Evolutionary conservation across 2,113 vertebrate genomes (phyloP), one percentile per base, ranked within the genome.

Genomic region (Merops nubicus): DNA sequence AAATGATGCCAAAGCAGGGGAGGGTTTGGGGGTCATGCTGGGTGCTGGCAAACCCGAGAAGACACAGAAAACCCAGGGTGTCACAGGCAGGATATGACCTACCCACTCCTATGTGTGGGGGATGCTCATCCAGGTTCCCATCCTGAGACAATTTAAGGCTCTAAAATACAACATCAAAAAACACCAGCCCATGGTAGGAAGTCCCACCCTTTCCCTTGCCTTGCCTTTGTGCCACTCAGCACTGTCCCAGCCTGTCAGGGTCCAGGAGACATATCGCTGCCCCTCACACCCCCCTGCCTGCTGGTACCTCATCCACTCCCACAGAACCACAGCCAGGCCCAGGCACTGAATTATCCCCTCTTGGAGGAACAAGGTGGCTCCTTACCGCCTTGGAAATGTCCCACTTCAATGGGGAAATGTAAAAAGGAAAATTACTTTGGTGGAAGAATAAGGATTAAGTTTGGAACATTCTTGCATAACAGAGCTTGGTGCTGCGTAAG

Each of bases 271-370:
- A 25, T 1, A 4, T 20, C 26, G 19, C 48, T 48, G 21, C 26
- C 15, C 43, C 36, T 76, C 1, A 0, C 21, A 50, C 15, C 5
- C 48, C 42, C 18, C 23, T 82, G 67, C 43, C 47, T n/a, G 38
- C 43, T 42, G 62, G 6, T 50, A 7, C 17, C 62, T 60, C 34
- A 36, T 3, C 43, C 5, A 15, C 34, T 59, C 12, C 36, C 28
- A 18, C 42, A 76, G 54, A 82, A 76, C 48, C 0, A 2, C 40
- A 26, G 33, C 0, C 0, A 21, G 26, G 36, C 25, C 56, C 62
- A 3, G 4, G 47, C 33, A 50, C 34, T 51, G 38, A 1, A 51
- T 60, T 48, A 36, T n/a, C 17, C 31, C 26, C 57, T 64, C 47
- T 29, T 59, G 57, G 28, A 72, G 19, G 8, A 68, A 3, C 18